Evolutionary conservation across 2,797 vertebrate genomes (phyloP).

Genomic region (Artibeus jamaicensis): DNA sequence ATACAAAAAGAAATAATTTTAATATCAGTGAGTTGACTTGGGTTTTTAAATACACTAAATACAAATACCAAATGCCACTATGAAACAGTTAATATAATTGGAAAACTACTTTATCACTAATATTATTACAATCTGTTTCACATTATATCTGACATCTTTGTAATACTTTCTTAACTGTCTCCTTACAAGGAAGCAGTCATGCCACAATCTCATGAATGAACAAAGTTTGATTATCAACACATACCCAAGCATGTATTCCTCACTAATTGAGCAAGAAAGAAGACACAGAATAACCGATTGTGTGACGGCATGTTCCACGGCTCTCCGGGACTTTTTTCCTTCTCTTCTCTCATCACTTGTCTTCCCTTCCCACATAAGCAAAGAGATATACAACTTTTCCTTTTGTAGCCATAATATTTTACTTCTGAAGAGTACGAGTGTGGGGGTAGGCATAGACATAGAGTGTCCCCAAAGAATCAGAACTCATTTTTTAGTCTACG

Average conservation of each 20-base stretch:
- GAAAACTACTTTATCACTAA: not conserved
- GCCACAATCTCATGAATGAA: not conserved
- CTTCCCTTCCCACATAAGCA: not conserved
- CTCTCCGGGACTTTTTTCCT: not conserved
- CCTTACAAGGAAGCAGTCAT: not conserved
- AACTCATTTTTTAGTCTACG: not conserved
- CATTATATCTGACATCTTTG: not conserved
- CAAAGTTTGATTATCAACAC: not conserved
- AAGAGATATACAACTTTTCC: not conserved
- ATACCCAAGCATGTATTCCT: not conserved
- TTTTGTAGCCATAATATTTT: not conserved
- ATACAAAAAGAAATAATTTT: not conserved
- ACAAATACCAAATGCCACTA: not conserved
- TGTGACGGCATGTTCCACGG: not conserved
- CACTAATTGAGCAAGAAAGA: not conserved
- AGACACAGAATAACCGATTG: not conserved
- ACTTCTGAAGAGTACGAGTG: not conserved
- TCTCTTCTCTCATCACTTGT: not conserved
- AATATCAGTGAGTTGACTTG: not conserved
- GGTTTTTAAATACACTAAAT: not conserved
- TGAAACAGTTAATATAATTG: not conserved
- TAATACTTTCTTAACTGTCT: not conserved
- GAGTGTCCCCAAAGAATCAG: not conserved
- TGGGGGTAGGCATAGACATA: not conserved
- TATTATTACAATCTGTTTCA: not conserved